These are phyloP conservation scores for Scartelaos histophorus DNA, from an alignment of 2,113 vertebrate genomes.

Conservation along the genomic window DNA sequence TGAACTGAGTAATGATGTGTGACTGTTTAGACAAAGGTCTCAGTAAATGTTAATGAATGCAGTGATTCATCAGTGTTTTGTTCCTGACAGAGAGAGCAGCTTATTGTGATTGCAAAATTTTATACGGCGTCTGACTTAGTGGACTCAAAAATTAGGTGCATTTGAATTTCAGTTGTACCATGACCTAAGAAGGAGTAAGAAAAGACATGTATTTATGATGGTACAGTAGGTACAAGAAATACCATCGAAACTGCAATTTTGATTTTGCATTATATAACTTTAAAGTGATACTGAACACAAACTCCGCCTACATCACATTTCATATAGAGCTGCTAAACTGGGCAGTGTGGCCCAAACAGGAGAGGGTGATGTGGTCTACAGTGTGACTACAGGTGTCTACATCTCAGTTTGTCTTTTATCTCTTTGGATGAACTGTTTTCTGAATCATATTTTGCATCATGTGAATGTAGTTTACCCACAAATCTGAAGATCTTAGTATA, in stretches of 20 bases:
- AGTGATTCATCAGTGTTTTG: slow-evolving; percentile 9
- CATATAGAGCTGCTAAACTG: too few relatives aligned
- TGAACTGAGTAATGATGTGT: slow-evolving; percentile 5
- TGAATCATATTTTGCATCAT: too few relatives aligned
- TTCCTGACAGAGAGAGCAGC: not conserved
- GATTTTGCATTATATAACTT: not conserved
- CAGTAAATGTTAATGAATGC: slow-evolving; percentile 9
- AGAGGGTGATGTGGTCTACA: too few relatives aligned
- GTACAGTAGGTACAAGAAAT: too few relatives aligned
- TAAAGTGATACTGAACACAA: too few relatives aligned
- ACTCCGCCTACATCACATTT: too few relatives aligned
- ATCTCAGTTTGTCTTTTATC: too few relatives aligned
- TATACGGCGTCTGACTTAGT: not conserved
- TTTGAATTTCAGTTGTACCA: not conserved
- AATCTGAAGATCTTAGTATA: too few relatives aligned
- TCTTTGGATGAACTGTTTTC: too few relatives aligned
- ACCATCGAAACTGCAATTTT: not conserved
- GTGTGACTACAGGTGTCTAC: too few relatives aligned
- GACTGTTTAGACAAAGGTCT: slow-evolving; percentile 10
- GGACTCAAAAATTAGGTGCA: not conserved
- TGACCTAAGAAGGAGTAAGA: not conserved
- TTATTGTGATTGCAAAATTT: not conserved
- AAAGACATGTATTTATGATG: not conserved
- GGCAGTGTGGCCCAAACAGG: too few relatives aligned
- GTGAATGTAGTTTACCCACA: too few relatives aligned